These are phyloP conservation scores for Hedychridium roseum DNA, from an alignment of 2,888 invertebrate genomes.

Conservation along the genomic window DNA sequence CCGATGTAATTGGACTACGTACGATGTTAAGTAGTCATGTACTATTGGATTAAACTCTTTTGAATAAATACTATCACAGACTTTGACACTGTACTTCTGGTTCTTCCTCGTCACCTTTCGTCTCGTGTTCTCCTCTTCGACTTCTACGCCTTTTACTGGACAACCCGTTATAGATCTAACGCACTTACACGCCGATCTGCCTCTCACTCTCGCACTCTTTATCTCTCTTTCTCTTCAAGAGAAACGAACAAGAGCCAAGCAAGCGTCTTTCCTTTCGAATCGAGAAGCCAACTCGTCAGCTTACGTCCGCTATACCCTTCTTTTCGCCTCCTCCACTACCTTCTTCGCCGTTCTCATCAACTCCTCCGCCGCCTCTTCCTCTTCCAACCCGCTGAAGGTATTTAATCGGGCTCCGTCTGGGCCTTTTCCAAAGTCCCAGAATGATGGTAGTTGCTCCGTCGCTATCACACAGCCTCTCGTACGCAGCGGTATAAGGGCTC, in stretches of 20 bases:
- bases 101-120: slow-evolving; percentile 3
- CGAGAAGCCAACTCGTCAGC: neutral
- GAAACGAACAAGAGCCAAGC: slow-evolving; percentile 15
- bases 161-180: too few relatives aligned
- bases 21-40: slow-evolving; percentile 31
- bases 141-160: slow-evolving; percentile 15
- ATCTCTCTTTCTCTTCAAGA: neutral
- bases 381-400: slow-evolving; percentile 27
- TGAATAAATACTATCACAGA: slow-evolving; percentile 63
- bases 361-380: slow-evolving; percentile 12
- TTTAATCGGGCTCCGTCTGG: slow-evolving; percentile 27
- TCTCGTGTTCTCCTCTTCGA: slow-evolving; percentile 7
- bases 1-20: slow-evolving; percentile 8
- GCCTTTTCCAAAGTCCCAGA: slow-evolving; percentile 35
- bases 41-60: slow-evolving; percentile 42
- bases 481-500: slow-evolving; percentile 57
- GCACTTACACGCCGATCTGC: too few relatives aligned
- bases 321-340: slow-evolving; percentile 8
- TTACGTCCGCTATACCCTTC: slow-evolving; percentile 3
- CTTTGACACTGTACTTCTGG: slow-evolving; percentile 50
- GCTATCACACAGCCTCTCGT: slow-evolving; percentile 57
- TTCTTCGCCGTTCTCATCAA: slow-evolving; percentile 16
- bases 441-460: slow-evolving; percentile 44
- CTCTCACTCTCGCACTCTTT: slow-evolving; percentile 6
- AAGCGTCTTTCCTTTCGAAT: slow-evolving; percentile 9